phyloP scores from a whole-genome alignment of 1,140 invertebrate genomes.

The Harlomillsia oculata region DNA sequence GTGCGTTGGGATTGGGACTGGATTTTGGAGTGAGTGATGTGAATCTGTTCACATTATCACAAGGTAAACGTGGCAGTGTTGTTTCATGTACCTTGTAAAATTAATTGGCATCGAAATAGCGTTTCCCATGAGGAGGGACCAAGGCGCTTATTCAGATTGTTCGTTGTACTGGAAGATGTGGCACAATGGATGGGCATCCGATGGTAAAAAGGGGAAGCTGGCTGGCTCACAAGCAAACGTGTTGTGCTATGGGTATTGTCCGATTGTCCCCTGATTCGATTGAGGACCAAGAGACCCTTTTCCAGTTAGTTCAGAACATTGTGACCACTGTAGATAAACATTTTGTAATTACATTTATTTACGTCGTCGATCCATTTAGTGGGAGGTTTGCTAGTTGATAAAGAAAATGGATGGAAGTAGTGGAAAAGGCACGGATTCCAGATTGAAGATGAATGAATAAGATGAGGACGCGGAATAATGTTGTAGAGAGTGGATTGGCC shows the following conservation, averaged over 20 bases:
- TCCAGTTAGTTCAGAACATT: constrained; percentile 2
- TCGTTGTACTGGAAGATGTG: constrained; percentile 30
- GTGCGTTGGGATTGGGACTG: too few relatives aligned
- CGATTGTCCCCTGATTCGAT: constrained; percentile 27
- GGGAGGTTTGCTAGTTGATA: too few relatives aligned
- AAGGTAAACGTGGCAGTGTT: too few relatives aligned
- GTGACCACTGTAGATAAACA: constrained; percentile 27
- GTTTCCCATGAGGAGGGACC: constrained; percentile 32
- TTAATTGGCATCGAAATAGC: constrained; percentile 34
- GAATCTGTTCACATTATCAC: too few relatives aligned
- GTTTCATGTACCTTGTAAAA: constrained; percentile 25
- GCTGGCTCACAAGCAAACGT: constrained; percentile 8
- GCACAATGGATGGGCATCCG: constrained; percentile 31
- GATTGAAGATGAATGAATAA: not conserved
- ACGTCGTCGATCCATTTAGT: too few relatives aligned
- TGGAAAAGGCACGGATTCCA: not conserved
- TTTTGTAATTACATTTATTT: constrained; percentile 26
- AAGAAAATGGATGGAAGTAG: not conserved
- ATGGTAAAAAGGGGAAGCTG: constrained; percentile 27
- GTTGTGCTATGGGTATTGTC: constrained; percentile 22
- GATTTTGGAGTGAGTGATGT: too few relatives aligned
- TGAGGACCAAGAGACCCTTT: constrained; percentile 10
- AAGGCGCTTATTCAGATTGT: constrained; percentile 26
- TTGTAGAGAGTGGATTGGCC: constrained; percentile 1
- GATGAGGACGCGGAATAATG: not conserved